Conservation (phyloP, 1,140 invertebrate genomes). For the Diorhabda carinulata region DNA sequence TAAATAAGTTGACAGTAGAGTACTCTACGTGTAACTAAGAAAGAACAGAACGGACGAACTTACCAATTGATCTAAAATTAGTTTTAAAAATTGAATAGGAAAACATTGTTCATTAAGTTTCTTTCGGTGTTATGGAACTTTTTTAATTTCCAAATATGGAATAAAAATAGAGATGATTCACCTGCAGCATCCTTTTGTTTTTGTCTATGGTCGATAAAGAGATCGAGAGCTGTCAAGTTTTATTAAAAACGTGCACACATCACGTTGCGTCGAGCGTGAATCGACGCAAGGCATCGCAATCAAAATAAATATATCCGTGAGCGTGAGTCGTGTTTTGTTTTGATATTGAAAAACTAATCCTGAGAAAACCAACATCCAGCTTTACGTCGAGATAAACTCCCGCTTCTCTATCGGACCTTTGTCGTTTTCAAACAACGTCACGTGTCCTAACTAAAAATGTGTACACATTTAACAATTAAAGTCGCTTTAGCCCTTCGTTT, state of each 20-base stretch:
- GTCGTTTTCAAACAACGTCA: conserved; percentile 23
- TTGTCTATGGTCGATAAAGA: background rate
- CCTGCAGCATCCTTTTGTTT: background rate
- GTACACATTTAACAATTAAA: conserved; percentile 26
- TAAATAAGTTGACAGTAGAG: too few relatives aligned
- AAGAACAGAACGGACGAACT: too few relatives aligned
- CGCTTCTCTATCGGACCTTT: conserved; percentile 11
- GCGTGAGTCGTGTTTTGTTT: background rate
- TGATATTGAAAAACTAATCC: conserved; percentile 17
- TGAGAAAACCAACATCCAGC: conserved; percentile 17
- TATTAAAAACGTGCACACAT: background rate
- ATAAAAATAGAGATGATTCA: background rate
- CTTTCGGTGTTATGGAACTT: too few relatives aligned
- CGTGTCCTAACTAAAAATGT: conserved; percentile 23
- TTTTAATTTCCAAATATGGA: too few relatives aligned
- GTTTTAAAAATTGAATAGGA: too few relatives aligned
- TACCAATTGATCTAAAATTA: too few relatives aligned
- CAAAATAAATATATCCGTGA: background rate
- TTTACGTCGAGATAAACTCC: conserved; percentile 14
- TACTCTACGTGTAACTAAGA: too few relatives aligned
- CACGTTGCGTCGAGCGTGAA: background rate
- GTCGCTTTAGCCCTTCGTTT: conserved; percentile 24
- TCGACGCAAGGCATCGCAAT: background rate
- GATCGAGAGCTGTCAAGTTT: background rate
- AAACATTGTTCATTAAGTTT: too few relatives aligned